These are phyloP conservation scores for Coregonus suidteri DNA, from an alignment of 2,797 vertebrate species.

Conservation along the genomic window DNA sequence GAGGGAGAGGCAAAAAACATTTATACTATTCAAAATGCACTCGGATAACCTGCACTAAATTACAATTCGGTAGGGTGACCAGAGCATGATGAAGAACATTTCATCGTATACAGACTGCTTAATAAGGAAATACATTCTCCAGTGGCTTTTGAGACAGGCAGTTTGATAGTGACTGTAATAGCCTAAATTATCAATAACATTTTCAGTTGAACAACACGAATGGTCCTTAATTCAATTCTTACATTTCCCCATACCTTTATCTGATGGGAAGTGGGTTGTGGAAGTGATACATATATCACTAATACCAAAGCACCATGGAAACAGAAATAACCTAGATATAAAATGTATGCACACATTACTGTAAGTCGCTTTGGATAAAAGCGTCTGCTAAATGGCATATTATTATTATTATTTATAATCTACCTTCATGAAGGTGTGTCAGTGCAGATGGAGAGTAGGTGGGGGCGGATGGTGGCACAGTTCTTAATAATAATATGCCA, in stretches of 20 bases:
- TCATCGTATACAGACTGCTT: constrained; percentile 49
- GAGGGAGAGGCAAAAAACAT: constrained; percentile 33
- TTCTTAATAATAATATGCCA: not conserved
- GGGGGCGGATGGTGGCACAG: not conserved
- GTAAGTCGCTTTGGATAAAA: no score
- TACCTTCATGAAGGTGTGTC: constrained; percentile 11
- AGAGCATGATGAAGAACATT: constrained; percentile 53
- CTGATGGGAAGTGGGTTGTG: not conserved
- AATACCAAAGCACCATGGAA: not conserved
- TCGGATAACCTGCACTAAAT: constrained; percentile 39
- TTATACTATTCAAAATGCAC: constrained; percentile 30
- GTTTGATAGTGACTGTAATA: constrained; percentile 60
- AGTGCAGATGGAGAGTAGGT: not conserved
- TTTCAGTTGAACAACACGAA: constrained; percentile 65
- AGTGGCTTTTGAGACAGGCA: constrained; percentile 48
- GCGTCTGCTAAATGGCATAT: no score
- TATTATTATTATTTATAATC: not conserved
- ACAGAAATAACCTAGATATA: not conserved
- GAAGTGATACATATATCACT: constrained; percentile 8
- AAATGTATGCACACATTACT: no score
- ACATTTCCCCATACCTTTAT: constrained; percentile 26
- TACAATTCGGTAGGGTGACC: constrained; percentile 21
- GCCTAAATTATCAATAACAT: constrained; percentile 68
- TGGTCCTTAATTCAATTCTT: constrained; percentile 55
- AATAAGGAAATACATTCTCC: constrained; percentile 52